Evolutionary conservation across 2,797 vertebrate species (phyloP).

Genomic region (Heteromormyrus szaboi): DNA sequence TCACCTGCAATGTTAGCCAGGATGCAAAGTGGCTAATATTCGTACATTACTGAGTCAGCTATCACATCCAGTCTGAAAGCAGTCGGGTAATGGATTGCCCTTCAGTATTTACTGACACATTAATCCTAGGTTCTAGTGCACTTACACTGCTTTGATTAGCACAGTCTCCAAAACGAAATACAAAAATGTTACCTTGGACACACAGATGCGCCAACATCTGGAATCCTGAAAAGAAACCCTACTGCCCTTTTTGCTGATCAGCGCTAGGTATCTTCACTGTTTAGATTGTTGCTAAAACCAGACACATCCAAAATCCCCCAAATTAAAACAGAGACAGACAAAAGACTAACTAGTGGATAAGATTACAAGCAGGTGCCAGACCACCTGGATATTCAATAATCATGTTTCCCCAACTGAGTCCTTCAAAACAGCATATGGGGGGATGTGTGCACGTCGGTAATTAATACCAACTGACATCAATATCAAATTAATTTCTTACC

Average conservation of each 20-base stretch:
- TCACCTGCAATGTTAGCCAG: background rate
- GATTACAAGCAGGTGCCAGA: conserved; percentile 6
- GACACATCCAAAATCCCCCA: background rate
- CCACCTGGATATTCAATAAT: conserved; percentile 5
- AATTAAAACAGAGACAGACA: conserved; percentile 5
- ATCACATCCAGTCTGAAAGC: background rate
- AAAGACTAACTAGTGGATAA: background rate
- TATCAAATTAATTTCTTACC: background rate
- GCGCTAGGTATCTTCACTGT: background rate
- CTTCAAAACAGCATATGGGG: background rate
- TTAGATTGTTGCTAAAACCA: background rate
- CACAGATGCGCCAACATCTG: background rate
- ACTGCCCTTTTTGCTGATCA: background rate
- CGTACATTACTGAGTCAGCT: background rate
- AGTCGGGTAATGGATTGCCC: background rate
- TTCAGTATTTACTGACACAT: background rate
- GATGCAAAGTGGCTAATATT: background rate
- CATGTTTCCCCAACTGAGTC: background rate
- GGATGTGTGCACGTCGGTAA: background rate
- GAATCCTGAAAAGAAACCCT: background rate
- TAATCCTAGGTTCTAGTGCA: background rate
- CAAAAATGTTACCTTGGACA: background rate
- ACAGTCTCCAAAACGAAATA: background rate
- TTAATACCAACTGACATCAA: conserved; percentile 1
- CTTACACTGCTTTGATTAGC: background rate